Conservation (phyloP, 2,113 vertebrate species). For the Phylloscopus trochiloides region DNA sequence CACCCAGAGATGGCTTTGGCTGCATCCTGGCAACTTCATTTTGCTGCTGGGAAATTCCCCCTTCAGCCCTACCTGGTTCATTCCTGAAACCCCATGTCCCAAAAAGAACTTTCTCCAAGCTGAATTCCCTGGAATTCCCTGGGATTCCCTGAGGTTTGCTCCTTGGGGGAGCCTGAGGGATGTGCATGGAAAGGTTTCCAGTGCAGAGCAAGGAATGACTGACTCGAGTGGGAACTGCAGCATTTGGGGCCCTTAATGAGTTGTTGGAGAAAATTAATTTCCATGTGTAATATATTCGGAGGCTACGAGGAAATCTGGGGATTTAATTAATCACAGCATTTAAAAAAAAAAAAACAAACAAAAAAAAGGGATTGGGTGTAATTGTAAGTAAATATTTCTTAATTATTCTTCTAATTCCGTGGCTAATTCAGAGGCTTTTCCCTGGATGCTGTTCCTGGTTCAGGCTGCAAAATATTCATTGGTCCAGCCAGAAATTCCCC, state of each 20-base stretch:
- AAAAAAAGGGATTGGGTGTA: constrained; percentile 19
- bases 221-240: background rate
- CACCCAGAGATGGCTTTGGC: background rate
- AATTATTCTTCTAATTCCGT: constrained; percentile 41
- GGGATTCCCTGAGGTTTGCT: background rate
- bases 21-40: background rate
- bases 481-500: background rate
- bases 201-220: constrained; percentile 1
- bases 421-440: constrained; percentile 19
- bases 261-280: constrained; percentile 42
- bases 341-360: background rate
- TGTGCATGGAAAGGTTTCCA: background rate
- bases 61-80: background rate
- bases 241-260: background rate
- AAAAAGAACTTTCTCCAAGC: background rate
- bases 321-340: constrained; percentile 31
- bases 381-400: constrained; percentile 50
- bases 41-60: background rate
- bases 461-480: background rate
- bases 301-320: constrained; percentile 15
- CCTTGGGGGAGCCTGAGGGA: background rate
- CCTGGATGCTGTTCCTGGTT: background rate
- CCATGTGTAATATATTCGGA: background rate
- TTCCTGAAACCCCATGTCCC: background rate
- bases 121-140: background rate